Evolutionary conservation across 2,888 invertebrate species (phyloP).

Genomic region (Conus canariensis): DNA sequence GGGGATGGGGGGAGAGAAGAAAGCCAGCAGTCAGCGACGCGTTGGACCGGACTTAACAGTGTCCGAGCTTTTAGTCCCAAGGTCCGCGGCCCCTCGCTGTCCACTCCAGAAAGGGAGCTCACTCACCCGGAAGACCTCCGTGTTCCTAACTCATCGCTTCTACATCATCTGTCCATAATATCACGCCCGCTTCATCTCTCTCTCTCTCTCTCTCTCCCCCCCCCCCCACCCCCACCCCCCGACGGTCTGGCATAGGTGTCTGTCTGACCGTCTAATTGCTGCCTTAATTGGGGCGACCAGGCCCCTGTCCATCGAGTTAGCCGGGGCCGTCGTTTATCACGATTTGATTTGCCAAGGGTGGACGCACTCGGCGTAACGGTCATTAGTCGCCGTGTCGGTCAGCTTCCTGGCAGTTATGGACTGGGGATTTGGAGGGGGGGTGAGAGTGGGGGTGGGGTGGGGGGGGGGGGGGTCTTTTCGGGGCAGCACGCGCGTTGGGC

Average conservation of each 20-base stretch:
- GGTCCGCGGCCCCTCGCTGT: neutral
- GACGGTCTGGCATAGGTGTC: neutral
- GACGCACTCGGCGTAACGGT: neutral
- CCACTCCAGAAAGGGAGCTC: neutral
- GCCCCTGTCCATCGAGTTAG: too few species aligned
- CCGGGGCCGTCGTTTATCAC: constrained; percentile 6
- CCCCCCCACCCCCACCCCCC: neutral
- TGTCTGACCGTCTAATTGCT: constrained; percentile 20
- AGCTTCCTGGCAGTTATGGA: neutral
- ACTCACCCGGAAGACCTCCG: neutral
- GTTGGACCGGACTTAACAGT: constrained; percentile 15
- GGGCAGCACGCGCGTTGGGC: too few species aligned
- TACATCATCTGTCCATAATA: constrained; percentile 8
- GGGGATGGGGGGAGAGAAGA: too few species aligned
- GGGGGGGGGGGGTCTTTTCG: too few species aligned
- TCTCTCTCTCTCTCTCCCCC: neutral
- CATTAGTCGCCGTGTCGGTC: neutral
- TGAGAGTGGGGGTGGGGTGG: too few species aligned
- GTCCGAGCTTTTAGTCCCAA: constrained; percentile 15
- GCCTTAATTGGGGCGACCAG: constrained; percentile 11
- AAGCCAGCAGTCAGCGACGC: neutral
- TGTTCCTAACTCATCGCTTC: constrained; percentile 11
- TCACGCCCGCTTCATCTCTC: neutral
- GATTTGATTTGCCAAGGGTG: constrained; percentile 5
- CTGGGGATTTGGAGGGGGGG: too few species aligned